A percentile compares a stretch with the other conserved stretches of the same genome.
These are phyloP conservation scores for Eretmochelys imbricata DNA, from an alignment of 2,113 vertebrate species.

Conservation along the genomic window DNA sequence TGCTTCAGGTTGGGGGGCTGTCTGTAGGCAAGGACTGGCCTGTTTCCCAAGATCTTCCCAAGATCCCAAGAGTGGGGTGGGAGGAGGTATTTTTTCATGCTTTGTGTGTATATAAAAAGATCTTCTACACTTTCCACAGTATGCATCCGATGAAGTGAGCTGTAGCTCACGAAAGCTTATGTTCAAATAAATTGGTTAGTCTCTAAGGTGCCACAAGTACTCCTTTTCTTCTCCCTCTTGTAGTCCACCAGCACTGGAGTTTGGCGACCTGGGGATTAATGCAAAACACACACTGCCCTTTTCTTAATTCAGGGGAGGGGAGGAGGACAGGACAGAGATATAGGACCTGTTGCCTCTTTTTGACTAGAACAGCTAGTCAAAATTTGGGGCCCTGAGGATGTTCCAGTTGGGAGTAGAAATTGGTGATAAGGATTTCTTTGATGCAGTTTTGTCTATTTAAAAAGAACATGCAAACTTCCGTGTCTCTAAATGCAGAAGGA, in stretches of 20 bases:
- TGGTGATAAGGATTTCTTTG: not conserved
- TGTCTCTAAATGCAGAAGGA: not conserved
- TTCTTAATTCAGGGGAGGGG: not conserved
- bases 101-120: too few species aligned
- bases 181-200: too few species aligned
- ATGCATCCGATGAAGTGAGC: too few species aligned
- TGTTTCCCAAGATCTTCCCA: too few species aligned
- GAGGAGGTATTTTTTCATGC: too few species aligned
- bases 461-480: not conserved
- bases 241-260: not conserved
- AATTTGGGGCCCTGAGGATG: not conserved
- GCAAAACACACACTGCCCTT: not conserved
- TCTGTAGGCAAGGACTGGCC: too few species aligned
- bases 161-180: too few species aligned
- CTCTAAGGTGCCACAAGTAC: too few species aligned
- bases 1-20: too few species aligned
- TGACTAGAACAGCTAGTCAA: not conserved
- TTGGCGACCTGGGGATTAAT: not conserved
- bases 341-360: not conserved
- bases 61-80: too few species aligned
- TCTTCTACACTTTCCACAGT: too few species aligned
- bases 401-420: not conserved
- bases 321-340: not conserved
- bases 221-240: not conserved
- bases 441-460: not conserved